These are phyloP conservation scores for Apamea anceps DNA, from an alignment of 2,888 invertebrate species.

Conservation along the genomic window DNA sequence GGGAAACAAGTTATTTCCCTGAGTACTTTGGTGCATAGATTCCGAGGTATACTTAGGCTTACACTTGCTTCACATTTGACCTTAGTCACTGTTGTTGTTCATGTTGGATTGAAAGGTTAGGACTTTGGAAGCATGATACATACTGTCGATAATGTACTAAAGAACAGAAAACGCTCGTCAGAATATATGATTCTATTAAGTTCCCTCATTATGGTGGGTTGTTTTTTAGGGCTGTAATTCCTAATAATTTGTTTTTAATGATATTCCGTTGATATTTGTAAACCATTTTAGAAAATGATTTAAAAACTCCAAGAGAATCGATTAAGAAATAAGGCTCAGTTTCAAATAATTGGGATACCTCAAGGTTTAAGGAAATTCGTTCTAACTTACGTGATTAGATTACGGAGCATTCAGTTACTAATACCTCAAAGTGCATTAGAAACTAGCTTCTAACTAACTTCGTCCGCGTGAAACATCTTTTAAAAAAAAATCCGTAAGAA, in stretches of 20 bases:
- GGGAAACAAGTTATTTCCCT: background rate
- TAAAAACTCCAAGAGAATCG: background rate
- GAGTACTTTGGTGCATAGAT: background rate
- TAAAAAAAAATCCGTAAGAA: no score
- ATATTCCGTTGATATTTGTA: no score
- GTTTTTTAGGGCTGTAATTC: no score
- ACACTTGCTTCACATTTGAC: background rate
- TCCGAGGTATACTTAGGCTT: background rate
- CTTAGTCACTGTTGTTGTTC: background rate
- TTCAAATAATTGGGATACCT: background rate
- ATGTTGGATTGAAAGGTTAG: background rate
- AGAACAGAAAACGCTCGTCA: background rate
- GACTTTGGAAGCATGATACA: background rate
- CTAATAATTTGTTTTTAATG: no score
- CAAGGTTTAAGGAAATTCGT: background rate
- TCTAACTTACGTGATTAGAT: background rate
- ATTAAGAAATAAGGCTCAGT: background rate
- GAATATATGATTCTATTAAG: background rate
- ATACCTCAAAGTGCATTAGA: constrained; percentile 1
- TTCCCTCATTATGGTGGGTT: no score
- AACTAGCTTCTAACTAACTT: background rate
- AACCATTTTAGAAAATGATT: no score
- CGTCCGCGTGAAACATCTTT: no score
- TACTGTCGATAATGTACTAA: background rate
- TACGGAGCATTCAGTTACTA: background rate